Conservation (phyloP, 2,888 invertebrate species). For the Ametastegia equiseti region DNA sequence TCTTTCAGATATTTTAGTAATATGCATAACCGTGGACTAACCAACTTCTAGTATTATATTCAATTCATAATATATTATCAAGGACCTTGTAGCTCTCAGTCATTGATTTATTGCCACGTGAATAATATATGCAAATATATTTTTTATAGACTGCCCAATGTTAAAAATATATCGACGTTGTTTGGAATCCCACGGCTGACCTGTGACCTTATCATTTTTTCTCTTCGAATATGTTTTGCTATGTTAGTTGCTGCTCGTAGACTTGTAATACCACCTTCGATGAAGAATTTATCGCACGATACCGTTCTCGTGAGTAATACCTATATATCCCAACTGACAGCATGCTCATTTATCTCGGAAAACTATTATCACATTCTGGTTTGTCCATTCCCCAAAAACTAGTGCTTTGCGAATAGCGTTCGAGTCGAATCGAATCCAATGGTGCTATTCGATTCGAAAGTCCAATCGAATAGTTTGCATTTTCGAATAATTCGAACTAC, state of each 20-base stretch:
- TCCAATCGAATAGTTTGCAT: too few relatives aligned
- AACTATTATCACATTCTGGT: not conserved
- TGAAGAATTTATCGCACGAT: conserved; percentile 75
- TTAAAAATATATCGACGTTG: not conserved
- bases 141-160: conserved; percentile 2
- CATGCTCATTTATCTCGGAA: not conserved
- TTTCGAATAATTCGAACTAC: too few relatives aligned
- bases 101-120: not conserved
- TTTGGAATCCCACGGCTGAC: conserved; percentile 51
- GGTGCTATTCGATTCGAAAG: too few relatives aligned
- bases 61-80: not conserved
- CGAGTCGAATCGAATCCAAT: too few relatives aligned
- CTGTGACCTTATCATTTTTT: conserved; percentile 62
- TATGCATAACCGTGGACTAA: not conserved
- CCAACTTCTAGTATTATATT: conserved; percentile 31
- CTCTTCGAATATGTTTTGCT: conserved; percentile 62
- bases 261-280: conserved; percentile 71
- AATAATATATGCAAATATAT: conserved; percentile 16
- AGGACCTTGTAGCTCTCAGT: conserved; percentile 1
- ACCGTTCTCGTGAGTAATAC: conserved; percentile 73
- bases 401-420: too few relatives aligned
- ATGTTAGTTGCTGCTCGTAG: conserved; percentile 67
- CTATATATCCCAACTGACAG: not conserved
- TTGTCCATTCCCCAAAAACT: too few relatives aligned
- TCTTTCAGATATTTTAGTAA: not conserved